Evolutionary conservation across 1,140 invertebrate genomes (phyloP).

Genomic region (Colletes gigas): DNA sequence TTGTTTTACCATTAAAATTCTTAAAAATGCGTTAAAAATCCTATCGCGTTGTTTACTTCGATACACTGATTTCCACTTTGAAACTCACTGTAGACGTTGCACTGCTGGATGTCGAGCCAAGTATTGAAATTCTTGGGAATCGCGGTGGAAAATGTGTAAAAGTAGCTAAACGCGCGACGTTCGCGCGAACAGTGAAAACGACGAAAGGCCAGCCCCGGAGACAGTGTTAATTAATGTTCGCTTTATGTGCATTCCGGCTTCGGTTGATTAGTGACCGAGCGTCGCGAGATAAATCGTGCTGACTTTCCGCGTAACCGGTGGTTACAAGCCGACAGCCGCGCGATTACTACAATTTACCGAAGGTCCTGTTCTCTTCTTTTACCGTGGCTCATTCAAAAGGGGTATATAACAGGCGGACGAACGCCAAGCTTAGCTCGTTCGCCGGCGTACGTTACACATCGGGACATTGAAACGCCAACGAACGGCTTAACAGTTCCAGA

Average conservation of each 20-base stretch:
- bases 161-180: not conserved
- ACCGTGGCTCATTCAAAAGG: not conserved
- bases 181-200: not conserved
- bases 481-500: not conserved
- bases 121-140: not conserved
- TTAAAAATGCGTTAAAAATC: too few relatives aligned
- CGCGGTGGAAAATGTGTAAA: not conserved
- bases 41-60: too few relatives aligned
- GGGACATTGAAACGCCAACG: slow-evolving; percentile 4
- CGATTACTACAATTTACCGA: slow-evolving; percentile 37
- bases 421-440: not conserved
- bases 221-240: slow-evolving; percentile 22
- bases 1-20: too few relatives aligned
- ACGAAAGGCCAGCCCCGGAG: not conserved
- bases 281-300: slow-evolving; percentile 40
- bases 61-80: too few relatives aligned
- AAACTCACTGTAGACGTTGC: too few relatives aligned
- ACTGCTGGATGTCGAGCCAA: too few relatives aligned
- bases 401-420: not conserved
- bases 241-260: slow-evolving; percentile 8
- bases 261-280: slow-evolving; percentile 17
- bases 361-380: not conserved
- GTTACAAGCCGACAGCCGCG: slow-evolving; percentile 14
- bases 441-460: not conserved
- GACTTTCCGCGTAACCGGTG: slow-evolving; percentile 25